Percentiles rank a stretch among this genome's conserved stretches.
Evolutionary conservation across 2,888 invertebrate species (phyloP).

Genomic region (Ophraella communa): DNA sequence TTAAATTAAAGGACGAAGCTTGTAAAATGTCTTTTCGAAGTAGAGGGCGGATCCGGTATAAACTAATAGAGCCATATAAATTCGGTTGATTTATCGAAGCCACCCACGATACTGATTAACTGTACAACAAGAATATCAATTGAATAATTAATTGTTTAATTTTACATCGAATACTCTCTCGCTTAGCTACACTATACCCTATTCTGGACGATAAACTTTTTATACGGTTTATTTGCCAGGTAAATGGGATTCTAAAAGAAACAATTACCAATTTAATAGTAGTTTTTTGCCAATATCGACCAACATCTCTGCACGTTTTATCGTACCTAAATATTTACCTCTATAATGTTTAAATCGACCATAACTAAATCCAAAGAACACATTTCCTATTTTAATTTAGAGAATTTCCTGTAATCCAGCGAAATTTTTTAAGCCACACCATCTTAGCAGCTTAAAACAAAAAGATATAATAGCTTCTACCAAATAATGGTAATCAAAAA

Average conservation of each 20-base stretch:
- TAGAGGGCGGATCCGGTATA: constrained; percentile 11
- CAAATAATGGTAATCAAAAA: no score
- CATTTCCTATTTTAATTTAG: no score
- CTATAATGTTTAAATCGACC: no score
- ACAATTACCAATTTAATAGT: not conserved
- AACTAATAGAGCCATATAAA: constrained; percentile 24
- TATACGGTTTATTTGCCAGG: not conserved
- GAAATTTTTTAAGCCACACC: no score
- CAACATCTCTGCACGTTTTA: not conserved
- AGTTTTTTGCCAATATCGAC: not conserved
- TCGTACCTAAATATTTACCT: no score
- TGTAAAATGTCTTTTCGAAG: constrained; percentile 17
- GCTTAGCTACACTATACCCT: not conserved
- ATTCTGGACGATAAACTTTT: not conserved
- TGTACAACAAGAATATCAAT: constrained; percentile 20
- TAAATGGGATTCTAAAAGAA: not conserved
- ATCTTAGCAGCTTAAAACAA: no score
- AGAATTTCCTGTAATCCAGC: no score
- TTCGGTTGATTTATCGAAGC: constrained; percentile 28
- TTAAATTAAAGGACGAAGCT: constrained; percentile 16
- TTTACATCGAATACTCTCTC: constrained; percentile 7
- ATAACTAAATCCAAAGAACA: no score
- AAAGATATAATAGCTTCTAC: no score
- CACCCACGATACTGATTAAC: constrained; percentile 28
- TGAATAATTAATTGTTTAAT: constrained; percentile 25